Base-by-base conservation (phyloP, 2,797 vertebrate species). In the Tenualosa ilisha region DNA sequence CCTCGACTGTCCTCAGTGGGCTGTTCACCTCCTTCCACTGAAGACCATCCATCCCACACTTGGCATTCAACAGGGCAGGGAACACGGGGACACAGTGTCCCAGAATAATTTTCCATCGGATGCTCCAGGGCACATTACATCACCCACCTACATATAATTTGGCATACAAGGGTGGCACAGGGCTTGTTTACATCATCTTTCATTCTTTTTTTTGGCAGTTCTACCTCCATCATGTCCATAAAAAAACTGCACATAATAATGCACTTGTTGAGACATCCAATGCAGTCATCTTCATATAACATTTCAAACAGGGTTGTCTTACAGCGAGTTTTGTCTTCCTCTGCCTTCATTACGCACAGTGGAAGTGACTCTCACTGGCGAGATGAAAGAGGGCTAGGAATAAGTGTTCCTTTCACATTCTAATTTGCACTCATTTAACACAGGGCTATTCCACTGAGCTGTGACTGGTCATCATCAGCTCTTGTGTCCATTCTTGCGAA, bases 231-330 rank as follows among this genome's bases (percentile, higher is more conserved):
- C 92, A 82, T 31, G 51, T 92, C 91, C 82, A 81, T 85, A 72
- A 86, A 9, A n/a, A 89, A 89, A 88, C 87, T 86, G 84, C 83
- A 84, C 84, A 88, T 90, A 91, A 90, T 94, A 95, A 96, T 94
- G 95, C 94, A 95, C 94, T 95, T 95, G 93, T 92, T 92, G 91
- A 94, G 91, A 94, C 92, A 93, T 94, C 93, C 92, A 93, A 90
- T 91, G 93, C 93, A 90, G 93, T 93, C 89, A 85, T 90, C 68
- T 79, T 79, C 72, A 79, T 79, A 79, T 79, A 79, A 79, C 72
- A 43, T 46, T 79, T 79, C 17, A 79, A 79, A 9, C 72, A 79
- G 40, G 40, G 72, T 46, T 46, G 40, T 79, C 72, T 79, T 79
- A 46, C 72, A 79, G 72, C 63, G 20, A 22, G 72, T 79, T 79